phyloP scores from a whole-genome alignment of 2,113 vertebrate species.

The Chitala chitala region DNA sequence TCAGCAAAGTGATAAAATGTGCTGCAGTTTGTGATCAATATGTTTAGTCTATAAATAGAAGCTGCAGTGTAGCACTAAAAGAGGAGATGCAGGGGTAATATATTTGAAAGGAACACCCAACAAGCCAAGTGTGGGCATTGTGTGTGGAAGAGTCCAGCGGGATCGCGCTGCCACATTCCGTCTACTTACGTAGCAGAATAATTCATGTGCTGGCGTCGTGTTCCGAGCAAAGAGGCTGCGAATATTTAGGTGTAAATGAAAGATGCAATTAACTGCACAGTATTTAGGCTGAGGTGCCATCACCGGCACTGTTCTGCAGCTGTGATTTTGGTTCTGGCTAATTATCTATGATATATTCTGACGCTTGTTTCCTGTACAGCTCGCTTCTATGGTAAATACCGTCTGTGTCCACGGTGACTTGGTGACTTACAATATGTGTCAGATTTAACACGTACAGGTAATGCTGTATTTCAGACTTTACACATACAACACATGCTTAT shows the following conservation, averaged over 20 bases:
- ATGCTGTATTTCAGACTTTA: too few relatives aligned
- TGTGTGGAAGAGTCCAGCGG: not conserved
- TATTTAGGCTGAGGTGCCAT: not conserved
- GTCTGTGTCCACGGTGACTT: not conserved
- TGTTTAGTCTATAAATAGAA: slow-evolving; percentile 33
- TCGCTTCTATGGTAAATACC: not conserved
- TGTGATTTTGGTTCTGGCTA: not conserved
- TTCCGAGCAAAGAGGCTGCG: not conserved
- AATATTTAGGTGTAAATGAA: slow-evolving; percentile 4
- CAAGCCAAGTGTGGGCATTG: slow-evolving; percentile 1
- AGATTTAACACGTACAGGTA: too few relatives aligned
- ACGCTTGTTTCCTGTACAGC: not conserved
- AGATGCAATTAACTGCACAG: not conserved
- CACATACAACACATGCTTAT: too few relatives aligned
- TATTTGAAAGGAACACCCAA: slow-evolving; percentile 21
- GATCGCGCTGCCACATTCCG: not conserved
- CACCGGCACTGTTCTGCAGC: not conserved
- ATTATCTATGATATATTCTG: not conserved
- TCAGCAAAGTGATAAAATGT: slow-evolving; percentile 26
- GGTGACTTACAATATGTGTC: too few relatives aligned
- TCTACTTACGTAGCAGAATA: slow-evolving; percentile 13
- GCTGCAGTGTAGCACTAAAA: slow-evolving; percentile 15
- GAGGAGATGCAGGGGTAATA: slow-evolving; percentile 13
- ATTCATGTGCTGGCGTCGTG: not conserved
- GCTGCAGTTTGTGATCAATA: slow-evolving; percentile 30